A percentile compares a stretch with the other conserved stretches of the same genome.
Conservation (phyloP, 2,797 vertebrate species). For the Myotis daubentonii region DNA sequence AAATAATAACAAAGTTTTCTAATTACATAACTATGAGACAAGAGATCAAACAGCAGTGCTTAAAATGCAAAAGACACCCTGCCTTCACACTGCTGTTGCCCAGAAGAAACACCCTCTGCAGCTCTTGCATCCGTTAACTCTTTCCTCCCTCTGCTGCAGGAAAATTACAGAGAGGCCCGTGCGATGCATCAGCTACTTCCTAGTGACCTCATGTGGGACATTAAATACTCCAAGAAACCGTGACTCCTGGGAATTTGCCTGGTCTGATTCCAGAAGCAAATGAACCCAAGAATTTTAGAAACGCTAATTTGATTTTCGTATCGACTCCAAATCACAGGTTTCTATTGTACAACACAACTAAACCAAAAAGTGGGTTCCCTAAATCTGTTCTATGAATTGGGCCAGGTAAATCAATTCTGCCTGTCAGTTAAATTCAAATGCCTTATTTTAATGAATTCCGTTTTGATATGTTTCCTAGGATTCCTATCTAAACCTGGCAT, state of each 20-base stretch:
- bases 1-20: not conserved
- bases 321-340: conserved; percentile 23
- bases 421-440: not conserved
- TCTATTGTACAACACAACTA: conserved; percentile 32
- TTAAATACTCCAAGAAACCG: conserved; percentile 1
- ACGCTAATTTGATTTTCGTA: conserved; percentile 45
- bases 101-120: conserved; percentile 10
- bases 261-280: conserved; percentile 13
- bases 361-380: not conserved
- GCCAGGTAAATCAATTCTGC: not conserved
- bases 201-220: not conserved
- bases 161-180: not conserved
- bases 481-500: not conserved
- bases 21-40: conserved; percentile 58
- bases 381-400: not conserved
- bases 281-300: conserved; percentile 42
- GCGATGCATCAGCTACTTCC: not conserved
- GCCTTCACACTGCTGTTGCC: conserved; percentile 15
- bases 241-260: not conserved
- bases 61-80: conserved; percentile 66
- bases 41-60: conserved; percentile 44
- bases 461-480: conserved; percentile 25
- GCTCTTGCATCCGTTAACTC: conserved; percentile 47
- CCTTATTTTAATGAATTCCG: conserved; percentile 28
- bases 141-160: not conserved